Evolutionary conservation across 2,888 invertebrate species (phyloP).

Genomic region (Andrena trimmerana): DNA sequence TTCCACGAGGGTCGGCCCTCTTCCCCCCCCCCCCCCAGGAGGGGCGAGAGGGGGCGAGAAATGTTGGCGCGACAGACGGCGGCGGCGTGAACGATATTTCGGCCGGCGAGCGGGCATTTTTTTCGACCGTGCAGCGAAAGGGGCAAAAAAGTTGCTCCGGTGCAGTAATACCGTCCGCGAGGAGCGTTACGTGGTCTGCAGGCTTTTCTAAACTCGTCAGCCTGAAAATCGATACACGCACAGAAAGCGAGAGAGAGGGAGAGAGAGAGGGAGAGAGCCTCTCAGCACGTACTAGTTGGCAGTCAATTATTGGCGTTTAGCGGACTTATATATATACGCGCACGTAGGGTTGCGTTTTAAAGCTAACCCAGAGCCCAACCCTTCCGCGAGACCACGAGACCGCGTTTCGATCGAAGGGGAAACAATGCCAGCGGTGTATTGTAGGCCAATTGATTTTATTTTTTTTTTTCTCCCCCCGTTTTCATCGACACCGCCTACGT

Average conservation of each 20-base stretch:
- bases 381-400: not conserved
- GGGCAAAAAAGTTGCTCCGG: conserved; percentile 18
- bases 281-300: conserved; percentile 30
- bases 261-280: conserved; percentile 2
- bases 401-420: conserved; percentile 48
- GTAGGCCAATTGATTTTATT: conserved; percentile 55
- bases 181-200: conserved; percentile 25
- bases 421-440: conserved; percentile 47
- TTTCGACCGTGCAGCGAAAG: not conserved
- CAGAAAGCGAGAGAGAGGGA: conserved; percentile 5
- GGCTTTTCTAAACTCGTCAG: conserved; percentile 58
- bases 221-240: conserved; percentile 57
- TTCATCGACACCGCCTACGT: conserved; percentile 27
- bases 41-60: not conserved
- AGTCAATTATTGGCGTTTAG: conserved; percentile 59
- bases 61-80: conserved; percentile 15
- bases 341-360: conserved; percentile 13
- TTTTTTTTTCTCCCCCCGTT: conserved; percentile 15
- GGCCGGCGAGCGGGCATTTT: conserved; percentile 16
- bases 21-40: no score
- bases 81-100: conserved; percentile 31
- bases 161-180: conserved; percentile 29
- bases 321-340: not conserved
- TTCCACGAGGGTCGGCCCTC: not conserved
- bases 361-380: conserved; percentile 32